phyloP scores from a whole-genome alignment of 2,113 vertebrate species.

The Nothocercus julius region DNA sequence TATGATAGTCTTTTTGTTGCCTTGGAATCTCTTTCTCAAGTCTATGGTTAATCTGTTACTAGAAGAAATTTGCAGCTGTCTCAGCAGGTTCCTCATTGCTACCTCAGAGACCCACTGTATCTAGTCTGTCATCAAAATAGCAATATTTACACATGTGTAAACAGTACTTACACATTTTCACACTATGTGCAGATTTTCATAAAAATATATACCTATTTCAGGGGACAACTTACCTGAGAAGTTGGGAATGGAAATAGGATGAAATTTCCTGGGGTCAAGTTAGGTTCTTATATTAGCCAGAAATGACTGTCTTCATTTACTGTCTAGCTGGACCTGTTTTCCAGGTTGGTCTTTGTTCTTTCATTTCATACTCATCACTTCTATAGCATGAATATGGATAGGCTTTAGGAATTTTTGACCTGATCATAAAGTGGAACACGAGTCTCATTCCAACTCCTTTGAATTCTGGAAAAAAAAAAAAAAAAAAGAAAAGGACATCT shows the following conservation, averaged over 20 bases:
- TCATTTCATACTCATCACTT: background rate
- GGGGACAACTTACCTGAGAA: background rate
- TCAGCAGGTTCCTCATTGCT: conserved; percentile 46
- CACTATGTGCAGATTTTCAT: background rate
- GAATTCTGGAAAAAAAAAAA: background rate
- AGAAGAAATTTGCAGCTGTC: conserved; percentile 40
- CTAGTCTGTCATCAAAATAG: conserved; percentile 15
- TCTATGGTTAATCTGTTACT: conserved; percentile 50
- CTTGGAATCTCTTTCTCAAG: conserved; percentile 40
- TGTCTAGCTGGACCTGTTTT: background rate
- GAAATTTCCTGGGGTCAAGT: background rate
- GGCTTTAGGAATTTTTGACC: background rate
- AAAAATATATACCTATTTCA: background rate
- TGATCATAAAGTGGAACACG: background rate
- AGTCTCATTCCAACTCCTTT: background rate
- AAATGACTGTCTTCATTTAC: background rate
- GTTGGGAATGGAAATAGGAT: background rate
- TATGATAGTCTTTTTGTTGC: conserved; percentile 37
- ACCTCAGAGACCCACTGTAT: background rate
- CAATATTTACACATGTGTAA: background rate
- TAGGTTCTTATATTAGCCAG: background rate
- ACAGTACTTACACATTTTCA: background rate
- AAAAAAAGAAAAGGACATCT: background rate
- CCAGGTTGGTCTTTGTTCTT: background rate
- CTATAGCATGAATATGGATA: background rate